These are phyloP conservation scores for Myoxocephalus aenaeus DNA, from an alignment of 2,797 vertebrate species.

Conservation along the genomic window DNA sequence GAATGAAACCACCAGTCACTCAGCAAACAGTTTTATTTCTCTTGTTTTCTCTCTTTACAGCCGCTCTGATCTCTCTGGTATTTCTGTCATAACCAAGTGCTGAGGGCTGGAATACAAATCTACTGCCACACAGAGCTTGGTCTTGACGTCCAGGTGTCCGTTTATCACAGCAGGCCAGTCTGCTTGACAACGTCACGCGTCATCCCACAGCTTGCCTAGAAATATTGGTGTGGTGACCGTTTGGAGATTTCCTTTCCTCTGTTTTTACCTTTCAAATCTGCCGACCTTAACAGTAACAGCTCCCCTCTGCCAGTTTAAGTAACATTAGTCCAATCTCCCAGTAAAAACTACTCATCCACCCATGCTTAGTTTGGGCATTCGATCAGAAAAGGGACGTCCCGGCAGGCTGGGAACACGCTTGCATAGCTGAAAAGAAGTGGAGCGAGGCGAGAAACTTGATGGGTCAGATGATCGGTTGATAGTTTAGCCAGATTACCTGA, in stretches of 20 bases:
- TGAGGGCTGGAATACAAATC: background rate
- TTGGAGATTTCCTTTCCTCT: slow-evolving; percentile 1
- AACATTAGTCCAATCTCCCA: slow-evolving; percentile 57
- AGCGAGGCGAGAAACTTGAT: background rate
- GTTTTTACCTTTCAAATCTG: slow-evolving; percentile 19
- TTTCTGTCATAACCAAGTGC: background rate
- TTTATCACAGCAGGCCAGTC: background rate
- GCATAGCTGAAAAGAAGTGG: background rate
- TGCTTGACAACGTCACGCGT: background rate
- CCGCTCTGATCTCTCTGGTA: background rate
- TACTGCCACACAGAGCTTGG: background rate
- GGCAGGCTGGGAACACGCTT: background rate
- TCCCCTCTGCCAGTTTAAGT: slow-evolving; percentile 47
- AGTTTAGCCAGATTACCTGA: too few species aligned
- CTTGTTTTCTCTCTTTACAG: background rate
- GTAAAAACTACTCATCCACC: slow-evolving; percentile 48
- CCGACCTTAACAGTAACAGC: slow-evolving; percentile 18
- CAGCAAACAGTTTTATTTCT: too few species aligned
- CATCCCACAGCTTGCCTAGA: background rate
- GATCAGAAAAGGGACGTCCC: slow-evolving; percentile 28
- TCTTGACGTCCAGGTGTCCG: background rate
- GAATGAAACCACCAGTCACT: too few species aligned
- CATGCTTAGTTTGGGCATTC: slow-evolving; percentile 19
- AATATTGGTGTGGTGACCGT: background rate
- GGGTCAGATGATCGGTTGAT: too few species aligned